A percentile compares a stretch with the other conserved stretches of the same genome.
Evolutionary conservation across 1,140 invertebrate genomes (phyloP).

Genomic region (Chironomus tepperi): DNA sequence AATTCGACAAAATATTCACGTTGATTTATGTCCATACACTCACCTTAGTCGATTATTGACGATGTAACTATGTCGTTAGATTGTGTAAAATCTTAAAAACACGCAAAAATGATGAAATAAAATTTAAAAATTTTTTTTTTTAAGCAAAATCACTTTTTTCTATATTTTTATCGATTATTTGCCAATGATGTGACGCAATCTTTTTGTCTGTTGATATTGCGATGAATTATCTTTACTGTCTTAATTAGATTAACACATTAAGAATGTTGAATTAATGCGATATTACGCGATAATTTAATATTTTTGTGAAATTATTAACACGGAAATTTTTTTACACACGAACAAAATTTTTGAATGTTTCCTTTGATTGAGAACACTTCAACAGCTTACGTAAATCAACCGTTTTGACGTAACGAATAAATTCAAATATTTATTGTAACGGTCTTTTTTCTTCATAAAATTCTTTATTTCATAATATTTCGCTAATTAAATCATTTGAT

Average conservation of each 20-base stretch:
- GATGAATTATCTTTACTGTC: background rate
- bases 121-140: background rate
- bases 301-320: background rate
- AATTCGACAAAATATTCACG: background rate
- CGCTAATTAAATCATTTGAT: no score
- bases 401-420: no score
- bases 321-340: no score
- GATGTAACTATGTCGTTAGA: background rate
- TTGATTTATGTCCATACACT: background rate
- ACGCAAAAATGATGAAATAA: background rate
- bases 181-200: background rate
- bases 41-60: background rate
- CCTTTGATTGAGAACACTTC: no score
- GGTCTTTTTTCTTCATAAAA: no score
- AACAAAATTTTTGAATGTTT: no score
- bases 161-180: background rate
- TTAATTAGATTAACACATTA: background rate
- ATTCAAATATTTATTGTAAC: no score
- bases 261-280: background rate
- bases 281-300: background rate
- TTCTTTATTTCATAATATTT: no score
- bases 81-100: background rate
- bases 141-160: slow-evolving; percentile 6
- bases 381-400: no score
- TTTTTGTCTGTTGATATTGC: background rate